phyloP scores from a whole-genome alignment of 2,113 vertebrate species.

The Megaceryle maxima region DNA sequence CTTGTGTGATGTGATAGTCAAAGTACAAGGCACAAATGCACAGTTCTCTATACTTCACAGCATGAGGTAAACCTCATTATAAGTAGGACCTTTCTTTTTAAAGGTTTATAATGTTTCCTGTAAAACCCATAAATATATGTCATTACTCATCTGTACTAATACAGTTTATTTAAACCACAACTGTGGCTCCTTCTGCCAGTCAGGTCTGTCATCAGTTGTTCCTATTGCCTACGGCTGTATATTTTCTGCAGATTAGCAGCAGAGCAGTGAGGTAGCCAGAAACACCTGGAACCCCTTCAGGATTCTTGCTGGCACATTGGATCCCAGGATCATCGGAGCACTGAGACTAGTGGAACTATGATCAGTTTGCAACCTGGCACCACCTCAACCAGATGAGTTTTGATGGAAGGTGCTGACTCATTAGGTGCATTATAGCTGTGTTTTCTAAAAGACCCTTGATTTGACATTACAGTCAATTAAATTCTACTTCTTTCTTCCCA shows the following conservation, averaged over 20 bases:
- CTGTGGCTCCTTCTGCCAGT: neutral
- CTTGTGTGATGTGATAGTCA: neutral
- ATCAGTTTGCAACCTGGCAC: constrained; percentile 5
- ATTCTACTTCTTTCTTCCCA: neutral
- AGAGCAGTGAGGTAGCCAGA: neutral
- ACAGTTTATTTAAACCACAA: neutral
- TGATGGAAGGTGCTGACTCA: neutral
- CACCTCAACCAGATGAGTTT: neutral
- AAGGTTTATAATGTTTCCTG: neutral
- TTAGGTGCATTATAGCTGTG: neutral
- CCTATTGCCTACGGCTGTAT: neutral
- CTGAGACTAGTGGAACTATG: neutral
- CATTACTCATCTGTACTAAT: neutral
- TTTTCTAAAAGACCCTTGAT: neutral
- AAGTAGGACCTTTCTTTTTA: neutral
- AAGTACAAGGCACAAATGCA: neutral
- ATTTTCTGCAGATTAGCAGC: neutral
- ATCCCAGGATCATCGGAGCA: neutral
- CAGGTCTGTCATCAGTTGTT: neutral
- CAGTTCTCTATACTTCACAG: neutral
- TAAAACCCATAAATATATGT: neutral
- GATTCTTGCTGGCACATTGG: constrained; percentile 17
- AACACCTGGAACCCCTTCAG: constrained; percentile 22
- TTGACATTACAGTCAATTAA: neutral
- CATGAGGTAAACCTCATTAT: neutral